A percentile compares a stretch with the other conserved stretches of the same genome.
These are phyloP conservation scores for Ophiothrix spiculata DNA, from an alignment of 35 echinoderm and acorn worm genomes.

Conservation along the genomic window DNA sequence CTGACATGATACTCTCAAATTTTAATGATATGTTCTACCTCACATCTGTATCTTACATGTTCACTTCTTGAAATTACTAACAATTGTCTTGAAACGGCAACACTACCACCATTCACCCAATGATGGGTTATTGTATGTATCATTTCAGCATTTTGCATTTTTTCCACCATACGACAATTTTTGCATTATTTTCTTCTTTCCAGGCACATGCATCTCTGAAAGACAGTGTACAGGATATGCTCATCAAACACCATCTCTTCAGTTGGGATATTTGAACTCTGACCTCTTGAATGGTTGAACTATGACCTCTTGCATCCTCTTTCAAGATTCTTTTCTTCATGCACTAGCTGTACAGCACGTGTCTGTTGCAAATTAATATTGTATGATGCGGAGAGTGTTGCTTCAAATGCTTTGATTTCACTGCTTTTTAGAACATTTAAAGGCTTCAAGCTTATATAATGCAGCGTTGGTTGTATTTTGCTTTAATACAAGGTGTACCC, in stretches of 20 bases:
- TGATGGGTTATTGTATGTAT: background rate
- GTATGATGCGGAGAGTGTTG: no score
- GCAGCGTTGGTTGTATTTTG: no score
- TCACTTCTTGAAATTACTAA: background rate
- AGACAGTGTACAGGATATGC: slow-evolving; percentile 99
- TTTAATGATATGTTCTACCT: no score
- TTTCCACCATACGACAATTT: background rate
- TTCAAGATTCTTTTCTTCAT: background rate
- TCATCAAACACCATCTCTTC: slow-evolving; percentile 99
- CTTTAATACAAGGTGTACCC: no score
- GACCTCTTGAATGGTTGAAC: slow-evolving; percentile 41
- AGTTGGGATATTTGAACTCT: slow-evolving; percentile 97
- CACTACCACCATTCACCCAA: background rate
- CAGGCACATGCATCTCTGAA: slow-evolving; percentile 84
- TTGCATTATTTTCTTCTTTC: slow-evolving; percentile 11
- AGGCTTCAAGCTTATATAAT: no score
- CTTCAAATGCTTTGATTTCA: no score
- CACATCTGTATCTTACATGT: background rate
- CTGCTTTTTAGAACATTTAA: no score
- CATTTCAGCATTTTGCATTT: background rate
- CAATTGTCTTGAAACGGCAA: background rate
- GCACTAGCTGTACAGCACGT: no score
- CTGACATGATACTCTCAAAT: no score
- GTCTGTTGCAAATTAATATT: no score
- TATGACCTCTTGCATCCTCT: slow-evolving; percentile 8